Base-by-base conservation (phyloP, 1,140 invertebrate genomes). In the Apolygus lucorum region DNA sequence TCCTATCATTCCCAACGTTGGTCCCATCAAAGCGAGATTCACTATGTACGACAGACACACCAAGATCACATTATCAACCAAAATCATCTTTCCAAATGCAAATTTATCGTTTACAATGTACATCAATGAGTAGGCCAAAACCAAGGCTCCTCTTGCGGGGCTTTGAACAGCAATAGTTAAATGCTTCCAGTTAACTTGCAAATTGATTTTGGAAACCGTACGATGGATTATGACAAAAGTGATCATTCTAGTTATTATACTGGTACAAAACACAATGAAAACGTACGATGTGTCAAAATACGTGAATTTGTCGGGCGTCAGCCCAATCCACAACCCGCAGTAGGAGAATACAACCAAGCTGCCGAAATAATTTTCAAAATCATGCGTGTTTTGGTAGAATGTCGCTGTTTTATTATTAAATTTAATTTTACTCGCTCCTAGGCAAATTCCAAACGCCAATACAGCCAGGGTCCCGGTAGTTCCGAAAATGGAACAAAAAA, bases 351-450 rank as follows among this genome's bases (percentile, higher is more conserved):
- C 22, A 11, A 59, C 11, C 54, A 59, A 4, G 54, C 11, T 14
- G 54, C 54, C 8, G 22, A 59, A 22, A 22, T 11, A 59, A 24
- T 59, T 13, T 24, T 4, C 4, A 11, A 59, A 59, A 59, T 59
- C 22, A 21, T 59, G 11, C 2, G 13, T 59, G 54, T 59, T 13
- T 21, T 13, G 13, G 54, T 17, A 59, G 22, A 59, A 59, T 17
- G 13, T 4, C 4, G 54, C 54, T 17, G 54, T 59, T 59, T 59
- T 59, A 21, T 59, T 14, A 21, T 21, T 59, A 22, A 59, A 59
- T 59, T 59, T 59, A 59, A 59, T 24, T 59, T 59, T 59, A 24
- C 54, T 59, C 2, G 54, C 54, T 11, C 54, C 54, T 21, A 59
- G 22, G 22, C 13, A 59, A 17, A 59, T 59, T 59, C 54, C 54